Base-by-base conservation (phyloP, 1,140 invertebrate species). In the Mamestra configurata region DNA sequence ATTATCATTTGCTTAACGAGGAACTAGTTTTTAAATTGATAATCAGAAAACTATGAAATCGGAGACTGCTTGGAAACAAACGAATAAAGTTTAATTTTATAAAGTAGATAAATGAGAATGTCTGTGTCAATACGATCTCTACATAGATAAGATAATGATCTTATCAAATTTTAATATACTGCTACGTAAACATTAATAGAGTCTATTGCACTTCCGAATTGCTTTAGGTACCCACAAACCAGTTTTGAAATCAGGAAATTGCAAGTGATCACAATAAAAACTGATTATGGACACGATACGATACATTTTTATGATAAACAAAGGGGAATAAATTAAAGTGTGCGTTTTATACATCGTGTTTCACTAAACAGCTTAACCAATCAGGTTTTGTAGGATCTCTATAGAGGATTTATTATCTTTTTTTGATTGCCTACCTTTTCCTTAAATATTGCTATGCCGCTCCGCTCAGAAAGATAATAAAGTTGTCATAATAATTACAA, bases 151-250 rank as follows among this genome's bases (percentile, higher is more conserved):
- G 31, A 61, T 61, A 7, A 13, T n/a, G 11, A 24, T 24, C 20
- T 46, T 43, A 11, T 11, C 8, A 13, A 10, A 43, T 43, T 11
- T 11, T 3, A 7, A 43, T 0, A 43, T 10, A 40, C 8, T 40
- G n/a, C n/a, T n/a, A n/a, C 10, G 1, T 10, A 43, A 43, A 43
- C 11, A 20, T 46, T 6, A 13, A 20, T 49, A 46, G 66, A 46
- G 66, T 70, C 66, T 71, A 71, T 35, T 71, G 68, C 68, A 71
- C 68, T 71, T 71, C 68, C 46, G 68, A 71, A 71, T 31, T 10
- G 35, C 27, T 71, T 24, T 0, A 40, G 24, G 11, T 20, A 49
- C 27, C 11, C 11, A 20, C 27, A 71, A 71, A 71, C 68, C 27
- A 1, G 68, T 51, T 71, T 71, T 6, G n/a, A 18, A 53, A 71